Conservation (phyloP, 2,797 vertebrate species). For the Champsocephalus gunnari region DNA sequence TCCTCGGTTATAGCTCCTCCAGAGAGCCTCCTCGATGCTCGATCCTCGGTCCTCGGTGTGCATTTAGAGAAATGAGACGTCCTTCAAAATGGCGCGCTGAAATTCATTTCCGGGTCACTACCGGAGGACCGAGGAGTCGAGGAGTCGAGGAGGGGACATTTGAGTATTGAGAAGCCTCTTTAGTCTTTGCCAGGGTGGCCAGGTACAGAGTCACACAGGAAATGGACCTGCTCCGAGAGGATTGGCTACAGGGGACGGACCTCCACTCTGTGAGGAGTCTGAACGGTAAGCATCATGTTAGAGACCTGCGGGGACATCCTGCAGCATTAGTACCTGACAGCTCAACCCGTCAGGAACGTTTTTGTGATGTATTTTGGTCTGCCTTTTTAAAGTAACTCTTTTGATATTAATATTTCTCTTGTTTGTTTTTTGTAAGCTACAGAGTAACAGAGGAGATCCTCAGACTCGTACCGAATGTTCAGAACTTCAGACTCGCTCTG, state of each 20-base stretch:
- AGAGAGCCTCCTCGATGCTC: too few relatives aligned
- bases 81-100: too few relatives aligned
- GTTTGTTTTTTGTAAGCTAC: slow-evolving; percentile 83
- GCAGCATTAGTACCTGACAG: background rate
- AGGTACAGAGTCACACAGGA: slow-evolving; percentile 90
- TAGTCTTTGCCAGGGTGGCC: slow-evolving; percentile 90
- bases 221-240: slow-evolving; percentile 89
- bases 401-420: background rate
- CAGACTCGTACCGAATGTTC: slow-evolving; percentile 90
- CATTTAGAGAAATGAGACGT: too few relatives aligned
- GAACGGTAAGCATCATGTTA: slow-evolving; percentile 81
- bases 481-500: slow-evolving; percentile 92
- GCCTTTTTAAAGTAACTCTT: background rate
- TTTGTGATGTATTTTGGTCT: background rate
- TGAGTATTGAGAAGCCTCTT: slow-evolving; percentile 24
- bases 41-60: too few relatives aligned
- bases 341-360: too few relatives aligned
- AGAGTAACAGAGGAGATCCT: slow-evolving; percentile 94
- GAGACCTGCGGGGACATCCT: background rate
- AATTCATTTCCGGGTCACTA: too few relatives aligned
- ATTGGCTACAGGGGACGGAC: slow-evolving; percentile 88
- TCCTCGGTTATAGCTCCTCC: too few relatives aligned
- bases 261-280: slow-evolving; percentile 92
- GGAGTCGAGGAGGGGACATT: too few relatives aligned
- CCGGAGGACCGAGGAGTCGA: too few relatives aligned